Evolutionary conservation across 2,888 invertebrate genomes (phyloP).

Genomic region (Mythimna pallens): DNA sequence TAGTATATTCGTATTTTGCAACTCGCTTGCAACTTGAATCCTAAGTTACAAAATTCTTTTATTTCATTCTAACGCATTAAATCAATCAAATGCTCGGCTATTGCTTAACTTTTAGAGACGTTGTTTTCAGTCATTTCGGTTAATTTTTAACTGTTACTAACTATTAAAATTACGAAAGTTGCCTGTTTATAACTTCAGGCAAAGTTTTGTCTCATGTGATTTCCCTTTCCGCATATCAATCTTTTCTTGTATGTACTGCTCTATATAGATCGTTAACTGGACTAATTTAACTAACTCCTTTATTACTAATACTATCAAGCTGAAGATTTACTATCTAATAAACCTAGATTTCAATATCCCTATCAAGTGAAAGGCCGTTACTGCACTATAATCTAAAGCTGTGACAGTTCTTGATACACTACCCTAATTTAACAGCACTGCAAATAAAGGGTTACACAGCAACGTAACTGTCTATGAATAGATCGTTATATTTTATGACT

Average conservation of each 20-base stretch:
- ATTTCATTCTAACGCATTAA: conserved; percentile 18
- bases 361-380: conserved; percentile 53
- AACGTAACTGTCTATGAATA: conserved; percentile 23
- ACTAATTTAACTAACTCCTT: background rate
- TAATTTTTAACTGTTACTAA: background rate
- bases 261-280: background rate
- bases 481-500: background rate
- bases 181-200: background rate
- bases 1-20: conserved; percentile 51
- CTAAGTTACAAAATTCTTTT: conserved; percentile 31
- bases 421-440: conserved; percentile 28
- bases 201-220: background rate
- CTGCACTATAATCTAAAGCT: conserved; percentile 31
- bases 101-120: conserved; percentile 15
- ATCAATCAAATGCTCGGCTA: conserved; percentile 34
- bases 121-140: background rate
- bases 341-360: conserved; percentile 42
- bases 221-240: background rate
- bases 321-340: conserved; percentile 37
- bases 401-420: conserved; percentile 46
- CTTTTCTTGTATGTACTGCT: background rate
- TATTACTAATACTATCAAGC: conserved; percentile 22
- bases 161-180: conserved; percentile 2
- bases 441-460: conserved; percentile 31
- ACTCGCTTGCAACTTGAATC: conserved; percentile 34